Base-by-base conservation (phyloP, 2,888 invertebrate species). In the Lomographa bimaculata region DNA sequence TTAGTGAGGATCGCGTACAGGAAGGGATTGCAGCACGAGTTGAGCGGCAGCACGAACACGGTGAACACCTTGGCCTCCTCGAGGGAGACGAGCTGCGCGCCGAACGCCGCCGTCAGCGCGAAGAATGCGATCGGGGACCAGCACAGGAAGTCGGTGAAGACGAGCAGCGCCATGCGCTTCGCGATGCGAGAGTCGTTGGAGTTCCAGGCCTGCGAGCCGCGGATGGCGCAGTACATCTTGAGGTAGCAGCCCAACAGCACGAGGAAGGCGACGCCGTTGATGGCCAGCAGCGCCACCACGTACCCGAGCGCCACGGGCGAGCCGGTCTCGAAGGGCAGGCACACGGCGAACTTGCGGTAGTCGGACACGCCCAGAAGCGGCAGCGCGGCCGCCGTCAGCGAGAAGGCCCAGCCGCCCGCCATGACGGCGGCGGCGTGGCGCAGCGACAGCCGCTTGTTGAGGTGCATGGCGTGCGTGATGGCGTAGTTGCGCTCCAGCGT, bases 51-150 rank as follows among this genome's bases (percentile, higher is more conserved):
- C 36, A 99, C 95, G 76, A 99, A 98, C 20, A 99, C 98, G 1
- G 98, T 98, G 75, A 96, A 97, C 57, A 96, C 94, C 90, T 99
- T 99, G 26, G 98, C 98, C 82, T 97, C 96, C 74, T 98, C 98
- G 45, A 99, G 90, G 1, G 96, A 96, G 12, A 99, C 96, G 28
- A 98, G 90, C 46, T 96, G 97, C 51, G 95, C 89, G 5, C 98
- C 98, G 73, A 97, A 96, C 3, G 97, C 95, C 7, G 98, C 98
- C 0, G 98, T 97, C 18, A 98, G 90, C 3, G 98, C 96, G 77
- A 97, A 97, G 82, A 98, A 97, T 1, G 98, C 97, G 50, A 98
- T 98, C 0, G 99, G 99, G 1, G 98, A 97, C 98, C 98, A 99
- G 87, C 98, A 99, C 26, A 98, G 90, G 70, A 99, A 97, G 79